Evolutionary conservation across 2,888 invertebrate genomes (phyloP).

Genomic region (Caenorhabditis imperialis): DNA sequence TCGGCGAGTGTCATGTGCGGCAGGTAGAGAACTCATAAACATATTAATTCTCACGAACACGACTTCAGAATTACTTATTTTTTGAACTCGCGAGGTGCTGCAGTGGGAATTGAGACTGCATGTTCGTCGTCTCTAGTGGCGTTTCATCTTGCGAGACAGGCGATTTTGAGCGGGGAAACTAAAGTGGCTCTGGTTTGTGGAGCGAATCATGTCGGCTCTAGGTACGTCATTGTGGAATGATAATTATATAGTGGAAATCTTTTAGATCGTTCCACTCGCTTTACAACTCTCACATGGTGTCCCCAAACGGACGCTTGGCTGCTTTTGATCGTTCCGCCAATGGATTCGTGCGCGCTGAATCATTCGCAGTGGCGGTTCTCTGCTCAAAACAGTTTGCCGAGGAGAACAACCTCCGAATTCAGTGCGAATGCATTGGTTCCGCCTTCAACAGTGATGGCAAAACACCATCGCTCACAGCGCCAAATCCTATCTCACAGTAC

Average conservation of each 20-base stretch:
- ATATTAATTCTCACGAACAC: neutral
- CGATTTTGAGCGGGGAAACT: slow-evolving; percentile 89
- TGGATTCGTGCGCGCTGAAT: slow-evolving; percentile 78
- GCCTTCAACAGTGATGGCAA: slow-evolving; percentile 75
- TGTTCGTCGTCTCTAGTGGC: slow-evolving; percentile 91
- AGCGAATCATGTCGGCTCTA: slow-evolving; percentile 68
- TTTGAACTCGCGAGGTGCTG: slow-evolving; percentile 93
- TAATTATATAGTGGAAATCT: neutral
- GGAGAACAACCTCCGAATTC: slow-evolving; percentile 49
- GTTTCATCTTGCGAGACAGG: slow-evolving; percentile 78
- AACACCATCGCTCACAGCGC: slow-evolving; percentile 71
- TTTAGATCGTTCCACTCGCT: slow-evolving; percentile 69
- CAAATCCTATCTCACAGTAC: slow-evolving; percentile 62
- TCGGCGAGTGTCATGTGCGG: slow-evolving; percentile 62
- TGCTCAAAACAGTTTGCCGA: slow-evolving; percentile 51
- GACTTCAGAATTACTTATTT: slow-evolving; percentile 87
- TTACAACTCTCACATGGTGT: slow-evolving; percentile 74
- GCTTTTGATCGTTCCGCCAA: slow-evolving; percentile 77
- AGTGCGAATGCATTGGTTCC: slow-evolving; percentile 58
- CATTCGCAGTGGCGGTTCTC: slow-evolving; percentile 73
- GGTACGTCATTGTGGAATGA: too few species aligned
- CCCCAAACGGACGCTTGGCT: slow-evolving; percentile 70
- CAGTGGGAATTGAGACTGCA: slow-evolving; percentile 94
- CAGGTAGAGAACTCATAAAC: slow-evolving; percentile 34
- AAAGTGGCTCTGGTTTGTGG: slow-evolving; percentile 79